Evolutionary conservation across 2,113 vertebrate genomes (phyloP).

Genomic region (Petrocephalus zakoni): DNA sequence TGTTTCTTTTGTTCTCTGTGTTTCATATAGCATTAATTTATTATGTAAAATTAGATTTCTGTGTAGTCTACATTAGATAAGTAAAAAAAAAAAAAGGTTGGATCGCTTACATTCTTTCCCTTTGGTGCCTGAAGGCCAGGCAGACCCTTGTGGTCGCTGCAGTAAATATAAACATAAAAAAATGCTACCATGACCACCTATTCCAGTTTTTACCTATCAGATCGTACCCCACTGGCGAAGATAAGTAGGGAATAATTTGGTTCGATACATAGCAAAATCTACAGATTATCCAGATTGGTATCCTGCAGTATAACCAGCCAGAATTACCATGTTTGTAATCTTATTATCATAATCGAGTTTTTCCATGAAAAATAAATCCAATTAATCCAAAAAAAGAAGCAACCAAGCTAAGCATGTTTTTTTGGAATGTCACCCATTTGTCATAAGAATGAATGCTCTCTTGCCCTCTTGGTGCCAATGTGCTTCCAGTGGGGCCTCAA

Average conservation of each 20-base stretch:
- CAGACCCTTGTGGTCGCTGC: constrained; percentile 51
- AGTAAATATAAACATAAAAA: constrained; percentile 11
- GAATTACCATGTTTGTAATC: not conserved
- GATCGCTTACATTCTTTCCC: constrained; percentile 46
- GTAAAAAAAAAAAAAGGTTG: not conserved
- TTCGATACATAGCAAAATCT: not conserved
- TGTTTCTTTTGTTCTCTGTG: not conserved
- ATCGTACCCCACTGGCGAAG: not conserved
- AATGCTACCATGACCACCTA: not conserved
- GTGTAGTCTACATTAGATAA: not conserved
- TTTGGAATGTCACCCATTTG: not conserved
- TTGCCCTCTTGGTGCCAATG: not conserved
- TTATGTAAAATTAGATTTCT: not conserved
- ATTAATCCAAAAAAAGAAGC: not conserved
- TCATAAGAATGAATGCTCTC: not conserved
- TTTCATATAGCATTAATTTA: not conserved
- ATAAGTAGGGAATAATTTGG: not conserved
- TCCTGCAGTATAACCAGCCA: not conserved
- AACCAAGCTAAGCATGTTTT: not conserved
- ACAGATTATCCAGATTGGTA: not conserved
- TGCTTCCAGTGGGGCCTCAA: constrained; percentile 48
- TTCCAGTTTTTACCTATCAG: not conserved
- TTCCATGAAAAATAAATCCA: not conserved
- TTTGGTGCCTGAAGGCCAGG: constrained; percentile 45
- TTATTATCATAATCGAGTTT: not conserved